Percentiles rank a stretch among this genome's conserved stretches.
These are phyloP conservation scores for Oopsacas minuta DNA, from an alignment of 37 sponge, comb jelly and placozoan genomes.

Conservation along the genomic window DNA sequence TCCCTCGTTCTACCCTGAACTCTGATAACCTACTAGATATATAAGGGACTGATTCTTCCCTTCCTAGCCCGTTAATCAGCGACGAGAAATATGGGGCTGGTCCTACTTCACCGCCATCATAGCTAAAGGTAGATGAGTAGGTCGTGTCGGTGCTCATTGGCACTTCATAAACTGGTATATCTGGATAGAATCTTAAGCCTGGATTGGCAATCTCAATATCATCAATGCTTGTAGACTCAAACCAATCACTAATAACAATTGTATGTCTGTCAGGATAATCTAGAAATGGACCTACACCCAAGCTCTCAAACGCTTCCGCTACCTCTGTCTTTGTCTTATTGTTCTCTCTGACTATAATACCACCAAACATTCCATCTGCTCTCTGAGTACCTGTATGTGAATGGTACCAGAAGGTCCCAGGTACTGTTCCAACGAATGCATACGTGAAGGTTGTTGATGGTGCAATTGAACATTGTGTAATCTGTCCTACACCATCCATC, in stretches of 20 bases:
- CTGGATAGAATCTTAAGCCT: conserved; percentile 20
- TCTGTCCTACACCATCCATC: conserved; percentile 54
- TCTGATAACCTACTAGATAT: not conserved
- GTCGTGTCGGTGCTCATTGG: not conserved
- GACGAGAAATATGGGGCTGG: not conserved
- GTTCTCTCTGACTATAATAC: conserved; percentile 35
- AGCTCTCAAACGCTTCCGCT: not conserved
- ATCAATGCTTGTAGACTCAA: conserved; percentile 20
- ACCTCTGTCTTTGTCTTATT: not conserved
- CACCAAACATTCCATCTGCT: conserved; percentile 48
- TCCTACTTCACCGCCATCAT: not conserved
- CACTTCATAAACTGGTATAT: conserved; percentile 5
- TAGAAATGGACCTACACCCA: not conserved
- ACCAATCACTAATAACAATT: conserved; percentile 42
- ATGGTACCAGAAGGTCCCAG: conserved; percentile 81
- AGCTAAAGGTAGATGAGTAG: not conserved
- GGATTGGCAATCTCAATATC: conserved; percentile 21
- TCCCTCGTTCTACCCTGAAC: not conserved
- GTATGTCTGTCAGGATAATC: conserved; percentile 44
- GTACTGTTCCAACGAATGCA: conserved; percentile 28
- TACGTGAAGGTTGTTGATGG: conserved; percentile 41
- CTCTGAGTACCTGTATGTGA: conserved; percentile 48
- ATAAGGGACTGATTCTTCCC: not conserved
- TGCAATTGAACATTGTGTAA: conserved; percentile 65
- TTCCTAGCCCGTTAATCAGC: not conserved